These are phyloP conservation scores for Pollenia labialis DNA, from an alignment of 2,888 invertebrate genomes.

Conservation along the genomic window DNA sequence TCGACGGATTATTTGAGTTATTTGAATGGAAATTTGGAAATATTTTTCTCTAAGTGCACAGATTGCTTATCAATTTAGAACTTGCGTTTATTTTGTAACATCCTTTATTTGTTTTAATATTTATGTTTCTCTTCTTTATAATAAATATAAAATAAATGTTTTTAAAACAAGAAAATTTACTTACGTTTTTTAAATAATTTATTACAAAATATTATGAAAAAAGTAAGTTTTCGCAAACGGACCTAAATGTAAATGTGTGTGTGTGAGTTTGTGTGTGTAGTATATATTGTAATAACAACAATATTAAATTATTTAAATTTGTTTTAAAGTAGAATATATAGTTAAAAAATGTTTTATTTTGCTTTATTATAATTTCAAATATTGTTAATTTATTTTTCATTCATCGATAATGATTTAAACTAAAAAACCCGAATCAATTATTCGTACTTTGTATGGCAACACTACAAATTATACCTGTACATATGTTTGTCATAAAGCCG, in stretches of 20 bases:
- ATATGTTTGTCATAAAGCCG: conserved; percentile 50
- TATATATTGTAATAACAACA: conserved; percentile 60
- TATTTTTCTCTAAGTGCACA: no score
- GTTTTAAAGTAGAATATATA: conserved; percentile 26
- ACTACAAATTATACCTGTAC: conserved; percentile 66
- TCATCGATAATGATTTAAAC: conserved; percentile 28
- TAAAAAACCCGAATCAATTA: conserved; percentile 40
- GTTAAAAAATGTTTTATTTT: conserved; percentile 27
- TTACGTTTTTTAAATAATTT: conserved; percentile 73
- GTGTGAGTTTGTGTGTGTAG: conserved; percentile 38
- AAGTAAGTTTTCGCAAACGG: conserved; percentile 74
- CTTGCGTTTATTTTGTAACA: no score
- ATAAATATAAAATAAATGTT: conserved; percentile 39
- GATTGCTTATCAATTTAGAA: no score
- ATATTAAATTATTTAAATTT: conserved; percentile 52
- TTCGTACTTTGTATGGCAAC: conserved; percentile 48
- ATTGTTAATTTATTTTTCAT: conserved; percentile 21
- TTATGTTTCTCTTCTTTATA: conserved; percentile 6
- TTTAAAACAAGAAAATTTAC: conserved; percentile 62
- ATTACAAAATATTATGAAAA: conserved; percentile 74
- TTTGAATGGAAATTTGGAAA: no score
- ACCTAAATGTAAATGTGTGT: conserved; percentile 68
- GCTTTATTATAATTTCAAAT: background rate
- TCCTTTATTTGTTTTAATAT: background rate
- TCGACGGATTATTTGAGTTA: no score